Evolutionary conservation across 30 jellyfish, hydroid and myxozoan species (phyloP).

Genomic region (Aurelia aurita): DNA sequence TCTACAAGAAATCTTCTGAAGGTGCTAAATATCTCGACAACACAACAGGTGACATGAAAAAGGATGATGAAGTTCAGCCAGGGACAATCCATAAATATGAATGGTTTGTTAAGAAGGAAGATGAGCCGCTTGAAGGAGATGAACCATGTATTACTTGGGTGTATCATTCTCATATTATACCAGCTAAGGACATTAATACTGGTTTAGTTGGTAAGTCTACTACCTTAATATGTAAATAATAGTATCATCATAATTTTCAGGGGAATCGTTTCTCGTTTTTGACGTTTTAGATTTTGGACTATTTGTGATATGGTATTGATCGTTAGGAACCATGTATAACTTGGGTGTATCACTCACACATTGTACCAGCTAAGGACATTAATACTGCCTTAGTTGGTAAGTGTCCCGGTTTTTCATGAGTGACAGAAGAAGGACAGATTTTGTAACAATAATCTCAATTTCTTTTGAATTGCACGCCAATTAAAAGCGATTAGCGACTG

Average conservation of each 20-base stretch:
- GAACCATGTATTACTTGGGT: slow-evolving; percentile 64
- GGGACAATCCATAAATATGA: slow-evolving; percentile 56
- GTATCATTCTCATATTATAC: slow-evolving; percentile 56
- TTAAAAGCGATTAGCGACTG: no score
- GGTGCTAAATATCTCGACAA: slow-evolving; percentile 69
- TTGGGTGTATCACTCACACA: slow-evolving; percentile 64
- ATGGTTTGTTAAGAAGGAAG: slow-evolving; percentile 55
- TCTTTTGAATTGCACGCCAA: no score
- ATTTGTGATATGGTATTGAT: no score
- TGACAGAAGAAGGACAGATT: no score
- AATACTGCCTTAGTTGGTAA: slow-evolving; percentile 68
- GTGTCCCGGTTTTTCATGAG: background rate
- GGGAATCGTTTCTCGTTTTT: no score
- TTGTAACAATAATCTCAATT: no score
- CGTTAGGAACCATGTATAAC: slow-evolving; percentile 65
- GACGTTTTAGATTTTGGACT: no score
- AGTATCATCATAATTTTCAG: no score
- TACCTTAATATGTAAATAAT: no score
- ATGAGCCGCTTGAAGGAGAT: slow-evolving; percentile 60
- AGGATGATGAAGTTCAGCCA: slow-evolving; percentile 62
- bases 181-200: slow-evolving; percentile 67
- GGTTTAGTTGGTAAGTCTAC: slow-evolving; percentile 61
- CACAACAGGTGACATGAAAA: slow-evolving; percentile 51
- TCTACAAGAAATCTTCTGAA: slow-evolving; percentile 75
- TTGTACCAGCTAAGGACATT: slow-evolving; percentile 53